phyloP scores from a whole-genome alignment of 2,113 vertebrate genomes.

The Ginglymostoma cirratum region DNA sequence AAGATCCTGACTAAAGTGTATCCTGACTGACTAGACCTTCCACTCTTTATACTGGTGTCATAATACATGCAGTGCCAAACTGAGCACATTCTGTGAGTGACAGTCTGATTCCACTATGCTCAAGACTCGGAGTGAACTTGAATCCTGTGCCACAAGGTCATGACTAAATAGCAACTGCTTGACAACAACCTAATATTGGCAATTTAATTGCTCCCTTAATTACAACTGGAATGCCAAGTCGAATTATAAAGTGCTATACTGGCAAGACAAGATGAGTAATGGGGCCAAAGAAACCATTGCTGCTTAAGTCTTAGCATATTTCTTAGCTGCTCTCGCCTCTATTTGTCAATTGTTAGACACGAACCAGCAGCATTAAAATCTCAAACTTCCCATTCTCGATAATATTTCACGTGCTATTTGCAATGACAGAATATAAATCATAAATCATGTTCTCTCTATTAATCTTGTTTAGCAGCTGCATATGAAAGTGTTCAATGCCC shows the following conservation, averaged over 20 bases:
- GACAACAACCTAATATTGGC: neutral
- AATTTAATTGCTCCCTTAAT: conserved; percentile 7
- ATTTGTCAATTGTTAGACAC: conserved; percentile 28
- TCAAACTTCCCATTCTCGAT: neutral
- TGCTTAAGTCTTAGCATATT: neutral
- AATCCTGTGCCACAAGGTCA: neutral
- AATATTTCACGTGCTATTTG: conserved; percentile 2
- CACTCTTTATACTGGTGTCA: neutral
- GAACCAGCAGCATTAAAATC: neutral
- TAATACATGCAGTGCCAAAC: neutral
- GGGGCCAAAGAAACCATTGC: neutral
- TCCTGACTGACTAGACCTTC: neutral
- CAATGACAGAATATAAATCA: neutral
- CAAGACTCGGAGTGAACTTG: neutral
- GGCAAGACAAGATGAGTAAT: conserved; percentile 22
- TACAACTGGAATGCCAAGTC: neutral
- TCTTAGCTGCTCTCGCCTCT: neutral
- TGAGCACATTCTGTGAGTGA: neutral
- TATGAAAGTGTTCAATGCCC: neutral
- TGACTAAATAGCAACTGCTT: neutral
- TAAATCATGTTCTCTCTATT: neutral
- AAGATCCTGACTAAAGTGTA: neutral
- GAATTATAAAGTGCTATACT: neutral
- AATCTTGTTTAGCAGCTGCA: conserved; percentile 9
- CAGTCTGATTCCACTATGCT: neutral